Evolutionary conservation across 1,140 invertebrate genomes (phyloP).

Genomic region (Galleria mellonella): DNA sequence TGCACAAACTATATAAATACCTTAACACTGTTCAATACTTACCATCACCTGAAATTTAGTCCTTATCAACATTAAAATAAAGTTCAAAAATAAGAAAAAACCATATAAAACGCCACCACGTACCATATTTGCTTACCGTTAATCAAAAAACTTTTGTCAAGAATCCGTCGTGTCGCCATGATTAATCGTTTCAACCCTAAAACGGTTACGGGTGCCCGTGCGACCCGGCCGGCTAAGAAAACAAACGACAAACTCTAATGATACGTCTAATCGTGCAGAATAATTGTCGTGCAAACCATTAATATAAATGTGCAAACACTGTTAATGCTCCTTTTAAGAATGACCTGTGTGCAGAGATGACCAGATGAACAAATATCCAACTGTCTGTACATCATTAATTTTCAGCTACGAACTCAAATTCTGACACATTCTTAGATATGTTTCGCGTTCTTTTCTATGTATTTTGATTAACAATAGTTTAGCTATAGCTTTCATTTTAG

Average conservation of each 20-base stretch:
- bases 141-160: conserved; percentile 54
- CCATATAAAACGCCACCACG: conserved; percentile 8
- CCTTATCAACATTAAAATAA: background rate
- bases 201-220: conserved; percentile 25
- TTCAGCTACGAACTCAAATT: conserved; percentile 9
- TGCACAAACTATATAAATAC: conserved; percentile 8
- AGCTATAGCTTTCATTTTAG: too few relatives aligned
- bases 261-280: conserved; percentile 59
- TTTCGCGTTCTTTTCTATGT: too few relatives aligned
- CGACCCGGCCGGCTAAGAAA: conserved; percentile 44
- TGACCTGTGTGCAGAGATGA: conserved; percentile 56
- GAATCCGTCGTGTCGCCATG: conserved; percentile 27
- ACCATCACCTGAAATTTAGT: background rate
- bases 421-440: background rate
- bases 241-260: conserved; percentile 61
- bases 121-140: conserved; percentile 54
- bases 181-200: conserved; percentile 57
- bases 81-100: background rate
- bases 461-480: too few relatives aligned
- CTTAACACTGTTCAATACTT: conserved; percentile 4
- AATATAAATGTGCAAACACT: conserved; percentile 25
- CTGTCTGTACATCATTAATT: conserved; percentile 62
- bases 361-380: conserved; percentile 53
- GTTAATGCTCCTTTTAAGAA: conserved; percentile 41
- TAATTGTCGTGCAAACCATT: conserved; percentile 57